Base-by-base conservation (phyloP, 2,888 invertebrate species). In the Lycocerus yunnanus region DNA sequence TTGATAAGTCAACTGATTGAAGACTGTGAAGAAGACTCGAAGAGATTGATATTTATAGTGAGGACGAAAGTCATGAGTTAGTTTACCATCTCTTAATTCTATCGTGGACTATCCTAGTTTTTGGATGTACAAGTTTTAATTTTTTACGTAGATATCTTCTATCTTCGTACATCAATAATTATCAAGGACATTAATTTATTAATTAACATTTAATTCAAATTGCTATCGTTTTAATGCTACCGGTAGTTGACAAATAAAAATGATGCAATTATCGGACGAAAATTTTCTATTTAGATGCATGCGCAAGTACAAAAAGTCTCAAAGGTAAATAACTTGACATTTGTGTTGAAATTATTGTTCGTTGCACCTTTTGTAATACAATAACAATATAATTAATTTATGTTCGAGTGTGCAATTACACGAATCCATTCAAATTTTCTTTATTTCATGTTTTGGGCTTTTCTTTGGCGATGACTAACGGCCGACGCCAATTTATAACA, bases 21-120 rank as follows among this genome's bases (percentile, higher is more conserved):
- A 76, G 76, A 76, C 73, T 76, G 76, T 76, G 69, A 24, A 20
- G 66, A 68, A 15, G 59, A 60, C 59, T 63, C 68, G 66, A 63
- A 65, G 16, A 69, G 66, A 68, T 68, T 69, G 71, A 71, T 76
- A 73, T 76, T 76, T 76, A 76, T 76, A 76, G 59, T 71, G 69
- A 71, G 66, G 71, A 66, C 68, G 71, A 68, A 76, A 73, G 73
- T 70, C 76, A 76, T 71, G 76, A 73, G 76, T 73, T 73, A 73
- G 68, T 68, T 66, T 75, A 67, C 73, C 69, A 72, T 73, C 76
- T 76, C 76, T 24, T 43, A 43, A n/a, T 43, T 43, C n/a, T 43
- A 70, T 21, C 60, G 21, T 58, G 16, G 73, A 72, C 75, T 68
- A 75, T 75, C 73, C 75, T 68, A 73, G 69, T 69, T 75, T 75